Base-by-base conservation (phyloP, 2,888 invertebrate species). In the Ypsolopha scabrella region DNA sequence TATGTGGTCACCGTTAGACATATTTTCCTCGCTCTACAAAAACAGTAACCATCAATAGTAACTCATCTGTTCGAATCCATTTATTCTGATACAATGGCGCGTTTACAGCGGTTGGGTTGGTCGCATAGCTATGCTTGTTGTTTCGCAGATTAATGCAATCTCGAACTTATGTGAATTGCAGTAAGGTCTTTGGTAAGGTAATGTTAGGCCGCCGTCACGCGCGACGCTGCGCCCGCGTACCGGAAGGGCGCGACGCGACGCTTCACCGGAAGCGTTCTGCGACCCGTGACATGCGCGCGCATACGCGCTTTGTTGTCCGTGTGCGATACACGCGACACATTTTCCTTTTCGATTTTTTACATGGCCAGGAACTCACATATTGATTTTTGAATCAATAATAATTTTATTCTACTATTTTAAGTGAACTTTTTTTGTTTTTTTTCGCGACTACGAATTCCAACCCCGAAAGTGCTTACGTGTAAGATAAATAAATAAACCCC, bases 181-280 rank as follows among this genome's bases (percentile, higher is more conserved):
- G 24, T 24, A 24, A 24, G 24, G 24, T 3, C 24, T 24, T 24
- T 24, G 24, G 24, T 4, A 24, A 60, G 62, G 10, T n/a, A n/a
- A 4, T 34, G 3, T 11, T 62, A 61, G 55, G 41, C 51, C 50
- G 65, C 63, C 67, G 82, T 81, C 79, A 80, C 80, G 83, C 72
- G 62, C 50, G 51, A 56, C 55, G 56, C 61, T 62, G 75, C 75
- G 77, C 79, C 64, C 68, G 74, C 76, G 75, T 77, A 66, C 77
- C 78, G 77, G 85, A 83, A 83, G 85, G 85, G 85, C 73, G 85
- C 80, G 82, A 75, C 80, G 70, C 69, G 65, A 65, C 24, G 24
- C 24, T 24, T 55, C 67, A 63, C 73, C 80, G 81, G 82, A 82
- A 75, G 58, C 68, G 73, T 70, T 24, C 33, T 43, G 47, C 51